Conservation (phyloP, 2,113 vertebrate species). For the Takifugu bimaculatus region DNA sequence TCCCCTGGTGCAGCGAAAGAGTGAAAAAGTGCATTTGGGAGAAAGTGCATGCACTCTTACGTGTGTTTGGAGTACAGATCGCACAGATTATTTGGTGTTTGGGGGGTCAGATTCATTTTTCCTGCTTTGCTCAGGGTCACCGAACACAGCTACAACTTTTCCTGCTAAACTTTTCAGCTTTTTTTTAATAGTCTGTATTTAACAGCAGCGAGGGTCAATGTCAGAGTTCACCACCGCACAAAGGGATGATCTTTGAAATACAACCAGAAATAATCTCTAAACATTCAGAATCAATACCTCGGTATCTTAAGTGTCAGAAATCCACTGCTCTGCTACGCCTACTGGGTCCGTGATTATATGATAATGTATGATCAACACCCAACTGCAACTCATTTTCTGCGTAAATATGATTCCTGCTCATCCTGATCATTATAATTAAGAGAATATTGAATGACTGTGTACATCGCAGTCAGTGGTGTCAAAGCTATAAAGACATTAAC, state of each 20-base stretch:
- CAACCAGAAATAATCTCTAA: neutral
- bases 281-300: constrained; percentile 13
- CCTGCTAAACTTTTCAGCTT: neutral
- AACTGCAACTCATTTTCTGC: too few relatives aligned
- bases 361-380: too few relatives aligned
- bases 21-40: neutral
- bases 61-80: neutral
- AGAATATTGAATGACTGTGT: too few relatives aligned
- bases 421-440: too few relatives aligned
- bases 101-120: neutral
- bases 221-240: neutral
- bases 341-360: too few relatives aligned
- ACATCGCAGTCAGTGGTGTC: too few relatives aligned
- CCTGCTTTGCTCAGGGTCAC: constrained; percentile 22
- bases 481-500: too few relatives aligned
- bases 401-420: too few relatives aligned
- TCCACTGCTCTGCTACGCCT: neutral
- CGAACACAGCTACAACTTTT: neutral
- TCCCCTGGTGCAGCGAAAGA: constrained; percentile 60
- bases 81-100: neutral
- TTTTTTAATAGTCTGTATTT: neutral
- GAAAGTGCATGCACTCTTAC: neutral
- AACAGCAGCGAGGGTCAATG: neutral
- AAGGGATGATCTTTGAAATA: neutral
- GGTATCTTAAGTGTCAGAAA: neutral